Percentiles rank a stretch among this genome's conserved stretches.
Evolutionary conservation across 2,113 vertebrate genomes (phyloP).

Genomic region (Tragulus kanchil): DNA sequence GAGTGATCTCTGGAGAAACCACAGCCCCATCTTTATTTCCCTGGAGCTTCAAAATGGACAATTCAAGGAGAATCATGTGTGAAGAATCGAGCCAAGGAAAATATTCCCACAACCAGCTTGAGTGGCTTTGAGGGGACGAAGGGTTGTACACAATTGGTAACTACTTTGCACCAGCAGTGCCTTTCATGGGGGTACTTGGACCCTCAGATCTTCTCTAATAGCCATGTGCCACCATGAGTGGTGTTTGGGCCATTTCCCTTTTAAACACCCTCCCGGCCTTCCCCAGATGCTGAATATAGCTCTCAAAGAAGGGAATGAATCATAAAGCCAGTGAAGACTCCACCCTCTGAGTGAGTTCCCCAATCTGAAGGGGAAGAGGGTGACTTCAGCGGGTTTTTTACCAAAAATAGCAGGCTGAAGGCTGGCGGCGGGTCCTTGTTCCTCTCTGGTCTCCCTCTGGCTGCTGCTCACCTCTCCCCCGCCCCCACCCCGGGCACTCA

Average conservation of each 20-base stretch:
- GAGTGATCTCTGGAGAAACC: neutral
- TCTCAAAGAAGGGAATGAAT: constrained; percentile 30
- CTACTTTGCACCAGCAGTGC: constrained; percentile 89
- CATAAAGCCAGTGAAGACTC: constrained; percentile 59
- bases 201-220: constrained; percentile 63
- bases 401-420: constrained; percentile 78
- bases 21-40: neutral
- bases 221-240: constrained; percentile 65
- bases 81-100: constrained; percentile 37
- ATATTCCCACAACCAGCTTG: neutral
- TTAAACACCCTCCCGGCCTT: neutral
- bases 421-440: neutral
- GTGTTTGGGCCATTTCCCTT: constrained; percentile 38
- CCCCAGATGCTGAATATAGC: constrained; percentile 45
- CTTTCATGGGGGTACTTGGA: constrained; percentile 84
- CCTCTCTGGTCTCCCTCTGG: neutral
- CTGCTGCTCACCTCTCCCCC: constrained; percentile 42
- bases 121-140: neutral
- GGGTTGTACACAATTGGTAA: constrained; percentile 70
- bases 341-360: constrained; percentile 58
- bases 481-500: neutral
- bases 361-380: constrained; percentile 76
- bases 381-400: constrained; percentile 79
- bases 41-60: neutral
- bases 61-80: neutral